Evolutionary conservation across 2,113 vertebrate genomes (phyloP), one percentile per base, ranked within the genome.

Genomic region (Notechis scutatus): DNA sequence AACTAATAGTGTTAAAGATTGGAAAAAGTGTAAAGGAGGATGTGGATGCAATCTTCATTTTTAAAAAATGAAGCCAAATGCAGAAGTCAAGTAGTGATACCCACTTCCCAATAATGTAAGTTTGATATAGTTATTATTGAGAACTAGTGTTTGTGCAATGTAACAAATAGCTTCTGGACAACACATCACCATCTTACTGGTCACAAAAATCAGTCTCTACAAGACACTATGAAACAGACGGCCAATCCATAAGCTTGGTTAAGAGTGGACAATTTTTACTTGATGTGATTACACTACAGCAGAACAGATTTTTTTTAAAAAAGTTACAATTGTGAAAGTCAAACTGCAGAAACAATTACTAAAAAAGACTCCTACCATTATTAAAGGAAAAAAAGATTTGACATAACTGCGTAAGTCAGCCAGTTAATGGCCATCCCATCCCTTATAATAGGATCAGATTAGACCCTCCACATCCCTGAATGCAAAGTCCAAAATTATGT

Each of bases 291-390:
- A 93, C 88, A 64, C 93, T 93, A 93, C 91, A 92, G 57, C 88
- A 91, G 92, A 91, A 93, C 54, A 85, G 29, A 85, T 34, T 90
- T 90, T 93, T 64, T 90, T 90, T 1, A 55, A 90, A 85, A 52
- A 89, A 86, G 47, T 91, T 85, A 90, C 55, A 93, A 85, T 93
- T 90, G 42, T 57, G 90, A 89, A 90, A 89, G 87, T 89, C 61
- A 86, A 93, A 94, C 88, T 92, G 85, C 91, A 90, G 93, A 93
- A 89, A 86, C 85, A 86, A 93, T 69, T 88, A 93, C 56, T 93
- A 54, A 59, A 59, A 89, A 92, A 61, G 45, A 89, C 45, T 54
- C 23, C 45, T 61, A 57, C 91, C 90, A 93, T n/a, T 91, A 23
- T n/a, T 91, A 23, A 90, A 85, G 69, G 15, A n/a, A 59, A 61